Conservation (phyloP, 2,888 invertebrate genomes). For the Dioctria rufipes region DNA sequence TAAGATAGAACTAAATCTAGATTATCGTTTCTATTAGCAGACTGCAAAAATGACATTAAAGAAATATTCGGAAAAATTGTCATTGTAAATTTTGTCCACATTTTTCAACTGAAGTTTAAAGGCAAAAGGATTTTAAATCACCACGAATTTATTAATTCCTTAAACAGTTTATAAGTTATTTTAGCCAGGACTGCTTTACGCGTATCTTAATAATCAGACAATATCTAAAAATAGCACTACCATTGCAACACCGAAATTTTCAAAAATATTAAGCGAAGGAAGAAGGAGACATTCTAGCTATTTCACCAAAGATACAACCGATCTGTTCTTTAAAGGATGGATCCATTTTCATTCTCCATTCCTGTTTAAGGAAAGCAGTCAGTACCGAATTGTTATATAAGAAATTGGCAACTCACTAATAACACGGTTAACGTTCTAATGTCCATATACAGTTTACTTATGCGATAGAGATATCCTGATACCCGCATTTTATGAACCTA, state of each 20-base stretch:
- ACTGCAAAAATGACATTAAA: no score
- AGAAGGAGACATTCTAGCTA: neutral
- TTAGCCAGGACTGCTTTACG: no score
- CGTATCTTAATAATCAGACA: no score
- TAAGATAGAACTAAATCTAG: no score
- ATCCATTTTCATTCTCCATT: slow-evolving; percentile 10
- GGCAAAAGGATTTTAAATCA: no score
- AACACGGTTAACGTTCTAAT: slow-evolving; percentile 55
- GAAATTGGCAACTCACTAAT: slow-evolving; percentile 58
- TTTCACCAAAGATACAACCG: neutral
- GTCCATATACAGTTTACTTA: slow-evolving; percentile 51
- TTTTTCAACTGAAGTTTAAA: no score
- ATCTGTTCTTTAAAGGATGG: slow-evolving; percentile 8
- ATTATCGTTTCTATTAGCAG: no score
- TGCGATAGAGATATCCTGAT: slow-evolving; percentile 18
- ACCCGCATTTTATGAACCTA: slow-evolving; percentile 57
- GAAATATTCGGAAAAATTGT: no score
- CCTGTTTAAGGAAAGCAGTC: slow-evolving; percentile 13
- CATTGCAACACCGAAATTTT: no score
- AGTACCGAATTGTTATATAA: slow-evolving; percentile 28
- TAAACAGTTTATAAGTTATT: no score
- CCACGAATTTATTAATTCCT: no score
- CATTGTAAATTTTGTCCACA: no score
- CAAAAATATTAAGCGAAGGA: neutral
- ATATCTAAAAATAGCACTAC: neutral